phyloP scores from a whole-genome alignment of 2,797 vertebrate species.

The Antennarius maculatus region DNA sequence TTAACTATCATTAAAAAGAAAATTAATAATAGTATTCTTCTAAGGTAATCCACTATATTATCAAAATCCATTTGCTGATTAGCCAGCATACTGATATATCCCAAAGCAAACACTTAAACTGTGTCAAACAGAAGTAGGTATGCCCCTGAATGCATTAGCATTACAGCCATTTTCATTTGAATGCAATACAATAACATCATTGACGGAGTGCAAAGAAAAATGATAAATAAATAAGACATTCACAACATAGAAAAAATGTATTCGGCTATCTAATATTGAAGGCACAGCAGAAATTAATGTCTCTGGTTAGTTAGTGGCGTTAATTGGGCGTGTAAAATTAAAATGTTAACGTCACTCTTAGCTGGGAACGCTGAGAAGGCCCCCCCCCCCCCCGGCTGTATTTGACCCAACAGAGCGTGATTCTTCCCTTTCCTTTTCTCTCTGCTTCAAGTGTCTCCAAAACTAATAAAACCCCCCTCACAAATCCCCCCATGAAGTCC shows the following conservation, averaged over 20 bases:
- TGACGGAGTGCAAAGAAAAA: slow-evolving; percentile 42
- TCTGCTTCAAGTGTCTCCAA: slow-evolving; percentile 80
- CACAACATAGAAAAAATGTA: slow-evolving; percentile 50
- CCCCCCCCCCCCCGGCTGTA: slow-evolving; percentile 52
- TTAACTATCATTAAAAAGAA: slow-evolving; percentile 4
- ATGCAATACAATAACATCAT: slow-evolving; percentile 59
- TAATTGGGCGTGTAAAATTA: slow-evolving; percentile 81
- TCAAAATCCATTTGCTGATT: slow-evolving; percentile 26
- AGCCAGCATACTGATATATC: too few species aligned
- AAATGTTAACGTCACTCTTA: slow-evolving; percentile 72
- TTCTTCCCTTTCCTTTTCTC: slow-evolving; percentile 63
- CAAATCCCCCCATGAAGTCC: slow-evolving; percentile 82
- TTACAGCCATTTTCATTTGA: slow-evolving; percentile 68
- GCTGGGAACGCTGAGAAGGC: slow-evolving; percentile 50
- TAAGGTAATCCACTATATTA: slow-evolving; percentile 4
- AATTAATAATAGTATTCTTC: slow-evolving; percentile 25
- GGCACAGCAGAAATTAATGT: slow-evolving; percentile 72
- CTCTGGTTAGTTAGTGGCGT: slow-evolving; percentile 78
- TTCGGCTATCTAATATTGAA: slow-evolving; percentile 61
- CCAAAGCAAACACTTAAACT: too few species aligned
- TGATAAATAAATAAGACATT: slow-evolving; percentile 65
- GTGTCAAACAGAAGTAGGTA: slow-evolving; percentile 43
- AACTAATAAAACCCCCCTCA: slow-evolving; percentile 76
- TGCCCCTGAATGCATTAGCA: slow-evolving; percentile 67
- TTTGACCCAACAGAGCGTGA: slow-evolving; percentile 77